Evolutionary conservation across 2,888 invertebrate species (phyloP).

Genomic region (Agriopis aurantiaria): DNA sequence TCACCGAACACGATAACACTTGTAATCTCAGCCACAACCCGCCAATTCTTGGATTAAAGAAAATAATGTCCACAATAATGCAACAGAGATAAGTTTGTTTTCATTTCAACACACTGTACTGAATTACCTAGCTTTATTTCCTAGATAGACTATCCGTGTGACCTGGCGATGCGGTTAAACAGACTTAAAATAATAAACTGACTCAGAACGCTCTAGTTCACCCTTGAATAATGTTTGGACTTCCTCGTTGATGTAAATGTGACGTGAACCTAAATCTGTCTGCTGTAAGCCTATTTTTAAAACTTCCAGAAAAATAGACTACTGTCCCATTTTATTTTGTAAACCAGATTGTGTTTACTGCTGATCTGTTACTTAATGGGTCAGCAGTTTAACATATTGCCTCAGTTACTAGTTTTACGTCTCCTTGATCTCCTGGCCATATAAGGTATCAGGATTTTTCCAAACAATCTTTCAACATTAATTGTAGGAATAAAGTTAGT

Average conservation of each 20-base stretch:
- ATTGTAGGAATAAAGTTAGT: too few relatives aligned
- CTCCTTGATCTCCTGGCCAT: background rate
- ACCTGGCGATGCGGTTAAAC: constrained; percentile 34
- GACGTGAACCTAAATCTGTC: constrained; percentile 14
- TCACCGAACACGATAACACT: constrained; percentile 26
- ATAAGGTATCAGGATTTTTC: background rate
- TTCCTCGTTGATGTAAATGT: constrained; percentile 29
- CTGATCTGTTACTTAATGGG: constrained; percentile 11
- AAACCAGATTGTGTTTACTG: constrained; percentile 21
- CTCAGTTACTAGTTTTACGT: constrained; percentile 1
- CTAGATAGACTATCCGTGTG: constrained; percentile 32
- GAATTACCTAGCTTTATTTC: constrained; percentile 27
- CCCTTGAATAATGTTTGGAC: constrained; percentile 23
- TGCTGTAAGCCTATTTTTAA: constrained; percentile 8
- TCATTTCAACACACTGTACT: constrained; percentile 20
- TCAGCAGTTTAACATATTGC: background rate
- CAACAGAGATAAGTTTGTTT: constrained; percentile 23
- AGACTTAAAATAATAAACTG: constrained; percentile 30
- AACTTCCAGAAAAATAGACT: constrained; percentile 17
- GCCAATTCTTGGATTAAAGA: constrained; percentile 21
- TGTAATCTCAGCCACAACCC: constrained; percentile 29
- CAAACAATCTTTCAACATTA: too few relatives aligned
- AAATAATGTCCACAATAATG: constrained; percentile 7
- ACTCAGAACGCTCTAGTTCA: constrained; percentile 33
- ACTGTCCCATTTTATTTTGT: constrained; percentile 13